These are phyloP conservation scores for Diplodus puntazzo DNA, from an alignment of 2,797 vertebrate genomes.

Conservation along the genomic window DNA sequence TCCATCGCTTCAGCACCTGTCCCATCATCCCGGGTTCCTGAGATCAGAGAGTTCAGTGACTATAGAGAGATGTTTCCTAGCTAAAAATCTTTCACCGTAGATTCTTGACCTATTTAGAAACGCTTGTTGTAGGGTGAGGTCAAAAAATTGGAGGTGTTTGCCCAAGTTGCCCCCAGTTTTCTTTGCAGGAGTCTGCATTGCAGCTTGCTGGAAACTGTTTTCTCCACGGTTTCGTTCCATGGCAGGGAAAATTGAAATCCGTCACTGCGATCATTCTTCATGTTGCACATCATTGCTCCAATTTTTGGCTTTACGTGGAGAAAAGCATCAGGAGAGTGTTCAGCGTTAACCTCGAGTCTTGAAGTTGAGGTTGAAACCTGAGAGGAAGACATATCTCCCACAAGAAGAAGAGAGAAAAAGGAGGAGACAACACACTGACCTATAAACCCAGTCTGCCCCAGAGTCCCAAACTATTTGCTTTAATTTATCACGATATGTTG, in stretches of 20 bases:
- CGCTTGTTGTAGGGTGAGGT: constrained; percentile 13
- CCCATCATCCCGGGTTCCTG: constrained; percentile 7
- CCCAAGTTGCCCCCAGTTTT: constrained; percentile 61
- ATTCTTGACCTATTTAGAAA: constrained; percentile 58
- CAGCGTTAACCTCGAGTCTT: constrained; percentile 18
- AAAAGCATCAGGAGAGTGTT: constrained; percentile 20
- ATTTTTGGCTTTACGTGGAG: constrained; percentile 39
- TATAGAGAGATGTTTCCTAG: background rate
- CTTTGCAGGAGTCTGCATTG: constrained; percentile 43
- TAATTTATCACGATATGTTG: constrained; percentile 71
- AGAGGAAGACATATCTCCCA: constrained; percentile 44
- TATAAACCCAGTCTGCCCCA: constrained; percentile 51
- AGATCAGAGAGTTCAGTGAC: constrained; percentile 22
- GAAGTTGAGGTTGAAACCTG: constrained; percentile 38
- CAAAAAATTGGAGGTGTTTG: constrained; percentile 47
- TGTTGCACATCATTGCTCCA: constrained; percentile 60
- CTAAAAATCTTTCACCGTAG: constrained; percentile 26
- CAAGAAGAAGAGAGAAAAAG: constrained; percentile 22
- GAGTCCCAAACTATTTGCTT: constrained; percentile 63
- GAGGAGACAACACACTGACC: constrained; percentile 50
- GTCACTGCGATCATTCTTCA: constrained; percentile 61
- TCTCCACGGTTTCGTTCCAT: constrained; percentile 56
- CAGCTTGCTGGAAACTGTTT: constrained; percentile 38
- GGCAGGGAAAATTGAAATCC: constrained; percentile 59
- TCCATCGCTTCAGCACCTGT: constrained; percentile 24